Evolutionary conservation across 2,113 vertebrate species (phyloP).

Genomic region (Cercocebus atys): DNA sequence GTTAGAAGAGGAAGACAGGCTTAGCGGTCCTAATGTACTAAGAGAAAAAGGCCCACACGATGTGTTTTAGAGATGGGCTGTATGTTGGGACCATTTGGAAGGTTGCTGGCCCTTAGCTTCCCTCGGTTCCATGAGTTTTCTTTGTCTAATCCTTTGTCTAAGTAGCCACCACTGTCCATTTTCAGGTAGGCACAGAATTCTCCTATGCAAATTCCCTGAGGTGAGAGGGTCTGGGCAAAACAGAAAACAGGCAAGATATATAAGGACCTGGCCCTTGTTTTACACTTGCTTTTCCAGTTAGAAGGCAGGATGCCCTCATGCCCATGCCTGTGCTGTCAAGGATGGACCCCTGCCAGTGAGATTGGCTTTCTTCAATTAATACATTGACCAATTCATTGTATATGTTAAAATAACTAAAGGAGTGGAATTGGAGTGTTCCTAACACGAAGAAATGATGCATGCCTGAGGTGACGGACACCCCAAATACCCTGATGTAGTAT

Average conservation of each 20-base stretch:
- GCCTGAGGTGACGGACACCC: too few species aligned
- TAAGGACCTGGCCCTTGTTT: fast-evolving
- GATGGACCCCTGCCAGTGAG: not conserved
- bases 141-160: not conserved
- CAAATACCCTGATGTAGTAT: too few species aligned
- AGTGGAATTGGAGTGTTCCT: too few species aligned
- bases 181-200: not conserved
- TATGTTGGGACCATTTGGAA: not conserved
- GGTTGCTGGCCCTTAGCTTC: not conserved
- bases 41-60: not conserved
- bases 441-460: too few species aligned
- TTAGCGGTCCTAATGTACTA: not conserved
- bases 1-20: not conserved
- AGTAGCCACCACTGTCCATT: not conserved
- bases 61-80: not conserved
- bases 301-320: not conserved
- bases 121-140: not conserved
- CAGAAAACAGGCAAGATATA: not conserved
- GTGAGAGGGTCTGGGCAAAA: not conserved
- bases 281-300: not conserved
- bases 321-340: not conserved
- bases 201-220: not conserved
- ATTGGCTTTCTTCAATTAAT: not conserved
- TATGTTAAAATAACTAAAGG: too few species aligned
- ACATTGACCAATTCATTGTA: too few species aligned